Evolutionary conservation across 1,140 invertebrate species (phyloP).

Genomic region (Nautilus pompilius): DNA sequence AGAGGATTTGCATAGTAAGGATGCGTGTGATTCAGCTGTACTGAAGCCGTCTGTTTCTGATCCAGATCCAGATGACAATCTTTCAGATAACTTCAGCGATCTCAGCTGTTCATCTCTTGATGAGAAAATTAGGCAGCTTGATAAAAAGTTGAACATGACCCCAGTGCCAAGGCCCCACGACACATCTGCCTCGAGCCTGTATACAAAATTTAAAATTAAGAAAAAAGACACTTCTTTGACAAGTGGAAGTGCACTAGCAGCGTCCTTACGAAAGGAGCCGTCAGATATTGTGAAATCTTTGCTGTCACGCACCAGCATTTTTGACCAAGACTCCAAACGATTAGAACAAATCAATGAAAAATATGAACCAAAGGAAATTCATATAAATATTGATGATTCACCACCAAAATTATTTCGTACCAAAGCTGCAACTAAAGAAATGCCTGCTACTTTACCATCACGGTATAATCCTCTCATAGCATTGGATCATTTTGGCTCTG

Average conservation of each 20-base stretch:
- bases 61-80: conserved; percentile 25
- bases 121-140: conserved; percentile 81
- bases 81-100: conserved; percentile 36
- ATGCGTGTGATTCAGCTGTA: background rate
- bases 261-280: conserved; percentile 67
- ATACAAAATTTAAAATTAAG: conserved; percentile 58
- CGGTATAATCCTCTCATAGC: background rate
- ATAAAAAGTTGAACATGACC: conserved; percentile 67
- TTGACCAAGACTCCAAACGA: conserved; percentile 92
- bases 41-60: background rate
- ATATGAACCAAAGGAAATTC: conserved; percentile 68
- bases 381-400: conserved; percentile 7
- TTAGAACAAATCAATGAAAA: conserved; percentile 84
- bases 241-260: conserved; percentile 23
- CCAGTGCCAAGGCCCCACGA: conserved; percentile 7
- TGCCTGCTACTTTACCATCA: conserved; percentile 26
- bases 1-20: background rate
- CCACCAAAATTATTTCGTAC: conserved; percentile 35
- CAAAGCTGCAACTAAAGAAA: conserved; percentile 53
- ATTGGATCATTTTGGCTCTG: background rate
- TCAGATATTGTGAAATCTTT: conserved; percentile 92
- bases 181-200: conserved; percentile 14
- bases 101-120: conserved; percentile 62
- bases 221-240: conserved; percentile 44
- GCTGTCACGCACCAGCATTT: conserved; percentile 82